Percentiles rank a stretch among this genome's conserved stretches.
Evolutionary conservation across 2,888 invertebrate genomes (phyloP).

Genomic region (Actias luna): DNA sequence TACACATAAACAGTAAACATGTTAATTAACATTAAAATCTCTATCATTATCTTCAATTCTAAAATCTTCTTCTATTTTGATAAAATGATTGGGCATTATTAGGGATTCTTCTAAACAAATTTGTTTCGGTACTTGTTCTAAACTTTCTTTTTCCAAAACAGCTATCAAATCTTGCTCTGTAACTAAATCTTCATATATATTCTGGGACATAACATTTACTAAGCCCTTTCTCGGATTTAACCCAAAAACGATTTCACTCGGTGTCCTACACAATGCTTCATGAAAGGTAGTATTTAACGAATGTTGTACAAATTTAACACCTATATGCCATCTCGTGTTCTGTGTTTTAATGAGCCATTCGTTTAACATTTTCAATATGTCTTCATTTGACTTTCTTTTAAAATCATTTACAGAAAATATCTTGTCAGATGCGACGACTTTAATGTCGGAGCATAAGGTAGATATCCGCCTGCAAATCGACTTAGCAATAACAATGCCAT

Average conservation of each 20-base stretch:
- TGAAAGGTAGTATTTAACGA: slow-evolving; percentile 49
- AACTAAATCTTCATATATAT: slow-evolving; percentile 39
- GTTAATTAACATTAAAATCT: slow-evolving; percentile 3
- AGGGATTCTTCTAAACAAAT: slow-evolving; percentile 46
- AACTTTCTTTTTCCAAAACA: slow-evolving; percentile 34
- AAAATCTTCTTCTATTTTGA: slow-evolving; percentile 41
- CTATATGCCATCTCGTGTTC: slow-evolving; percentile 51
- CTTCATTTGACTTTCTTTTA: slow-evolving; percentile 47
- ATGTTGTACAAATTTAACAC: slow-evolving; percentile 53
- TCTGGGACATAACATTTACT: slow-evolving; percentile 30
- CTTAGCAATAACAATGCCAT: slow-evolving; percentile 45
- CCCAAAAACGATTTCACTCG: slow-evolving; percentile 49
- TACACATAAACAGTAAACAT: background rate
- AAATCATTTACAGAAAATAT: slow-evolving; percentile 32
- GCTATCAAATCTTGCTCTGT: slow-evolving; percentile 45
- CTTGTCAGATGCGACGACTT: slow-evolving; percentile 41
- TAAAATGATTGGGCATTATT: slow-evolving; percentile 41
- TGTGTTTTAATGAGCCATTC: slow-evolving; percentile 46
- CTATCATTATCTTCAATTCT: slow-evolving; percentile 25
- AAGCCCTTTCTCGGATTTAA: slow-evolving; percentile 45
- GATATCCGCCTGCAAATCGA: slow-evolving; percentile 49
- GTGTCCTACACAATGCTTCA: slow-evolving; percentile 43
- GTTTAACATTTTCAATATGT: slow-evolving; percentile 48
- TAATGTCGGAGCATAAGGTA: slow-evolving; percentile 41
- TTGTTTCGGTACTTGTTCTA: slow-evolving; percentile 32